These are phyloP conservation scores for Hoplodrina ambigua DNA, from an alignment of 2,888 invertebrate genomes.

Conservation along the genomic window DNA sequence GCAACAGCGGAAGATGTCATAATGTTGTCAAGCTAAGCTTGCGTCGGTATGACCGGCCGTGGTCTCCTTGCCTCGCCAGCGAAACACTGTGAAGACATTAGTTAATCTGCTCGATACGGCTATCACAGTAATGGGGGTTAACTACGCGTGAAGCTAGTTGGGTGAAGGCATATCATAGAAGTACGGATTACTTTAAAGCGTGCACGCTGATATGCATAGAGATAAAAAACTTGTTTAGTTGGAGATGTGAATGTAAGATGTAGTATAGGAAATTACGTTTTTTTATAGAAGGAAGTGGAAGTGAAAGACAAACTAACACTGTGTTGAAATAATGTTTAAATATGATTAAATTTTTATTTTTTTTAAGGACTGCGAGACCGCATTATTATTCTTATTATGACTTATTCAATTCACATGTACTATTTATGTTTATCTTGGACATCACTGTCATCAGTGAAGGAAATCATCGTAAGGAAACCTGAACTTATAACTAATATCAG, in stretches of 20 bases:
- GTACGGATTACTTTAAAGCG: constrained; percentile 22
- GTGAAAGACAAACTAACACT: not conserved
- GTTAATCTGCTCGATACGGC: constrained; percentile 51
- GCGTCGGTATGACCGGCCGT: constrained; percentile 69
- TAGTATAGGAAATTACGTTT: constrained; percentile 40
- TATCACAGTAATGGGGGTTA: constrained; percentile 52
- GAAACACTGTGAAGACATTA: constrained; percentile 64
- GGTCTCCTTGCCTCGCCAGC: constrained; percentile 70
- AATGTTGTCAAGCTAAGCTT: constrained; percentile 67
- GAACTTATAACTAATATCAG: no score
- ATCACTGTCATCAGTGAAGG: no score
- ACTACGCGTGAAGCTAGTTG: constrained; percentile 57
- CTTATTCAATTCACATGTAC: no score
- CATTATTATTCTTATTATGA: no score
- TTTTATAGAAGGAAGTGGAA: constrained; percentile 21
- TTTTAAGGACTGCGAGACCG: not conserved
- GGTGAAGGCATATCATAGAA: constrained; percentile 37
- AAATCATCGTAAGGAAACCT: no score
- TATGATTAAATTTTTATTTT: not conserved
- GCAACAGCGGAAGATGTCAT: constrained; percentile 75
- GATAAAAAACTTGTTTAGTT: constrained; percentile 18
- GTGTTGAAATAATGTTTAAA: not conserved
- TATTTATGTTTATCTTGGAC: no score
- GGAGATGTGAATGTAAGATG: constrained; percentile 27
- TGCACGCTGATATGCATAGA: constrained; percentile 9